Percentiles rank a stretch among this genome's conserved stretches.
Conservation (phyloP, 2,113 vertebrate species). For the Hiodon tergisus region DNA sequence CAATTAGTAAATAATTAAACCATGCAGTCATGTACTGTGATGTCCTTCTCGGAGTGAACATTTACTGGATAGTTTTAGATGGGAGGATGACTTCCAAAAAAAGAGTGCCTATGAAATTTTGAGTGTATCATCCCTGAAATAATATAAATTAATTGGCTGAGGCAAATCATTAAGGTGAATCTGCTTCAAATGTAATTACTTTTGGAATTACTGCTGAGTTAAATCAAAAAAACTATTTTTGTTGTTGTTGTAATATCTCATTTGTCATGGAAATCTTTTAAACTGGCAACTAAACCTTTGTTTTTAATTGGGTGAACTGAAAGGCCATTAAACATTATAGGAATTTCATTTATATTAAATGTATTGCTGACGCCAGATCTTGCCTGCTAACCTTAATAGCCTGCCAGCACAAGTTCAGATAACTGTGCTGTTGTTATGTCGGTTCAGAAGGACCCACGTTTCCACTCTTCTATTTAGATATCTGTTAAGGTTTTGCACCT, state of each 20-base stretch:
- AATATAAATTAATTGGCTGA: slow-evolving; percentile 17
- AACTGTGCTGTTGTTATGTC: not conserved
- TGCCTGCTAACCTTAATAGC: not conserved
- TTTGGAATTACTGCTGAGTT: slow-evolving; percentile 26
- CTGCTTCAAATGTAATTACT: slow-evolving; percentile 23
- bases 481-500: not conserved
- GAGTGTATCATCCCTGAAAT: slow-evolving; percentile 9
- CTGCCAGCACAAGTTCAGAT: not conserved
- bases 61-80: not conserved
- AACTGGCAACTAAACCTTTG: slow-evolving; percentile 22
- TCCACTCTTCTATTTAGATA: not conserved
- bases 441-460: not conserved
- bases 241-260: slow-evolving; percentile 15
- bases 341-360: slow-evolving; percentile 17
- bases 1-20: not conserved
- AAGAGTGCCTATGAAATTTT: not conserved
- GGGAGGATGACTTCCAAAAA: not conserved
- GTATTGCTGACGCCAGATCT: slow-evolving; percentile 7
- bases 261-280: slow-evolving; percentile 25
- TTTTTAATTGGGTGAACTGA: slow-evolving; percentile 23
- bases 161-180: slow-evolving; percentile 20
- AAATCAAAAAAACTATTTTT: not conserved
- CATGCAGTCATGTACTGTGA: slow-evolving; percentile 1
- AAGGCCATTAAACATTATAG: slow-evolving; percentile 27
- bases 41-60: not conserved